A percentile compares a stretch with the other conserved stretches of the same genome.
Evolutionary conservation across 1,140 invertebrate species (phyloP).

Genomic region (Drosophila tropicalis): DNA sequence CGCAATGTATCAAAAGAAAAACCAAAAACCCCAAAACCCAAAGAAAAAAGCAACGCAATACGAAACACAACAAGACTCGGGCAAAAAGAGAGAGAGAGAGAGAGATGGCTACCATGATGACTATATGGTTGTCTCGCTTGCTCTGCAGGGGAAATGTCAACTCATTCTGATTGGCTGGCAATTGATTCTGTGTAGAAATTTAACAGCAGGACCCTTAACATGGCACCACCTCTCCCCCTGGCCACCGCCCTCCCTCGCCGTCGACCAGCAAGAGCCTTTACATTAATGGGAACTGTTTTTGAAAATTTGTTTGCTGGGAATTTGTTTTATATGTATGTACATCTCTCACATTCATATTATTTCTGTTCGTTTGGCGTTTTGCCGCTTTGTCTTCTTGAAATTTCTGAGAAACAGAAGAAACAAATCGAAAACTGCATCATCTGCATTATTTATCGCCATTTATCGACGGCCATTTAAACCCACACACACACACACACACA

Average conservation of each 20-base stretch:
- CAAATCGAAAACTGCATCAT: conserved; percentile 23
- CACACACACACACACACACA: conserved; percentile 44
- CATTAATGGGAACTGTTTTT: conserved; percentile 29
- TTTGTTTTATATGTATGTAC: neutral
- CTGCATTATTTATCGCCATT: conserved; percentile 74
- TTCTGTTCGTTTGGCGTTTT: neutral
- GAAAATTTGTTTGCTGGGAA: conserved; percentile 28
- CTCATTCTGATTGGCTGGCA: conserved; percentile 48
- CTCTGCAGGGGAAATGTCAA: conserved; percentile 68
- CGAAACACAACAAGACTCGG: neutral
- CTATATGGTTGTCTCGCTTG: conserved; percentile 50
- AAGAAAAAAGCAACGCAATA: conserved; percentile 19
- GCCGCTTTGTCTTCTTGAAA: conserved; percentile 3
- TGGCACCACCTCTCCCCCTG: neutral
- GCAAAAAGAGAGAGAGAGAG: too few species aligned
- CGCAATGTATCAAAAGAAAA: conserved; percentile 17
- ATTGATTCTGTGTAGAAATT: conserved; percentile 1
- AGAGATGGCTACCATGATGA: conserved; percentile 2
- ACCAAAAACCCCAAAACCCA: neutral
- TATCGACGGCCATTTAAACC: conserved; percentile 67
- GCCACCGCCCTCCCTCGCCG: too few species aligned
- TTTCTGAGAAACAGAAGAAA: conserved; percentile 56
- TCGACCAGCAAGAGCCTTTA: neutral
- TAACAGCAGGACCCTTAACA: conserved; percentile 44
- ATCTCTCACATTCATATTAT: neutral